Evolutionary conservation across 2,888 invertebrate genomes (phyloP), one percentile per base, ranked within the genome.

Genomic region (Eustalomyia histrio): DNA sequence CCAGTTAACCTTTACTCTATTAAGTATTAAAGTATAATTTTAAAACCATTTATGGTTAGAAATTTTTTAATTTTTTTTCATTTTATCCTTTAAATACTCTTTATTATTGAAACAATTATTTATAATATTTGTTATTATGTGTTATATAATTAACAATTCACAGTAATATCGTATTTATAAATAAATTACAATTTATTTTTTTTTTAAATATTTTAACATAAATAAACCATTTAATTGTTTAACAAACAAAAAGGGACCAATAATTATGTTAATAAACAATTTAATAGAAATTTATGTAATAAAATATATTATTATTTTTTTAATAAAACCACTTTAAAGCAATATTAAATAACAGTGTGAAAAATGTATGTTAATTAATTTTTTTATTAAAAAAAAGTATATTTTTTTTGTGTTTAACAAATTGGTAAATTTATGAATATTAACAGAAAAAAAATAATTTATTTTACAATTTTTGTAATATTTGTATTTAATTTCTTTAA

Each of bases 401-500:
- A n/a, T n/a, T 47, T n/a, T n/a, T 47, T 1, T 47, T 43, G 8
- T 35, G 7, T 47, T 47, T 47, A 47, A n/a, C 1, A 47, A 47
- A n/a, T 47, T 47, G 43, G n/a, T n/a, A 47, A n/a, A n/a, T 47
- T 47, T 47, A 47, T 47, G 29, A 29, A 47, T 47, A 47, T 47
- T 47, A 1, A n/a, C n/a, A n/a, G n/a, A n/a, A n/a, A n/a, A 39
- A 39, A 39, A 12, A 12, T 39, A 1, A 2, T 39, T 39, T 47
- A 14, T n/a, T 47, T 14, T 47, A n/a, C 14, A 47, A n/a, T 7
- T 47, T 47, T 47, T 14, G n/a, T 47, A 14, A 14, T 29, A 14
- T 47, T n/a, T 47, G 2, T n/a, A n/a, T n/a, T n/a, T 14, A 47
- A 47, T 47, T 47, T 29, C 29, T n/a, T 47, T n/a, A 47, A n/a